phyloP scores from a whole-genome alignment of 2,888 invertebrate genomes.

The Aricia artaxerxes region DNA sequence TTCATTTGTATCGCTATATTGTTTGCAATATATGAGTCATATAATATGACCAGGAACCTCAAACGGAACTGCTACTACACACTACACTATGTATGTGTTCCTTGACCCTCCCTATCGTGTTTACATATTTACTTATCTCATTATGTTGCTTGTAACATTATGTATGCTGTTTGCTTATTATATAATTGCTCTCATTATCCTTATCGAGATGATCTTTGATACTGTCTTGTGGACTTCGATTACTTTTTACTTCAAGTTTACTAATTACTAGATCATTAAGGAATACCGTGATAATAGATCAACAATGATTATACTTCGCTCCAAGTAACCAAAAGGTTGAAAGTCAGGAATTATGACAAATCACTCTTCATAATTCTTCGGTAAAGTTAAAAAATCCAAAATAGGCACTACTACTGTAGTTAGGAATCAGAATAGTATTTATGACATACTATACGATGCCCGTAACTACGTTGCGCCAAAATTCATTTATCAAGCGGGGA shows the following conservation, averaged over 20 bases:
- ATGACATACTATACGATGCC: no score
- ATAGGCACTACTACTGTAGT: no score
- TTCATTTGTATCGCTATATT: background rate
- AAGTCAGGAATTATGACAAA: no score
- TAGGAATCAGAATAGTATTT: no score
- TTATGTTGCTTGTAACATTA: slow-evolving; percentile 4
- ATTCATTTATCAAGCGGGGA: no score
- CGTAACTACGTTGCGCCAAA: no score
- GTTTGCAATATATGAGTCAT: slow-evolving; percentile 3
- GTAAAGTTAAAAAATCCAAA: no score
- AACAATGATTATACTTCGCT: no score
- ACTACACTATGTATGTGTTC: background rate
- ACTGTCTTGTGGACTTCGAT: background rate
- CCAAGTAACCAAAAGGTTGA: no score
- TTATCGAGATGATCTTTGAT: background rate
- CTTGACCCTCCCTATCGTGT: slow-evolving; percentile 24
- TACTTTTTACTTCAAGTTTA: background rate
- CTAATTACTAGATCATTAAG: background rate
- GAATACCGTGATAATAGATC: no score
- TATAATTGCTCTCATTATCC: slow-evolving; percentile 2
- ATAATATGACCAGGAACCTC: background rate
- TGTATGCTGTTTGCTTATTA: slow-evolving; percentile 8
- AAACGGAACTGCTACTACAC: slow-evolving; percentile 14
- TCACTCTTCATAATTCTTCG: no score
- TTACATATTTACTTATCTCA: slow-evolving; percentile 21